Conservation (phyloP, 2,113 vertebrate genomes). For the Urocitellus parryii region DNA sequence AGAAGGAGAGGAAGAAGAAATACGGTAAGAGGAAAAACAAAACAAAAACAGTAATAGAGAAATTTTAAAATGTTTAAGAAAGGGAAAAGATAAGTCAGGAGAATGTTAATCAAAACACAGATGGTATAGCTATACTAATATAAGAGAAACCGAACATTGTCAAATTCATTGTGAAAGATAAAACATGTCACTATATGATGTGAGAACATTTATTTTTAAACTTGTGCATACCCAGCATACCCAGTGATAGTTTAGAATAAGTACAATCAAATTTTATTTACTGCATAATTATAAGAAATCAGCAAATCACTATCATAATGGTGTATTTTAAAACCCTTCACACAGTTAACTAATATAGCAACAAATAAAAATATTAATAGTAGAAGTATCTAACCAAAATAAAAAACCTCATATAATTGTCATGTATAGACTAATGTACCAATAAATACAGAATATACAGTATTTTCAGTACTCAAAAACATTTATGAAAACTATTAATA, state of each 20-base stretch:
- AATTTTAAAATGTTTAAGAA: not conserved
- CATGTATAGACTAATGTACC: not conserved
- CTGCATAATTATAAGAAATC: not conserved
- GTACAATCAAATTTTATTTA: not conserved
- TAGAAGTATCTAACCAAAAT: not conserved
- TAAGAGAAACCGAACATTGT: not conserved
- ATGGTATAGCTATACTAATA: not conserved
- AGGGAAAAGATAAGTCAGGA: not conserved
- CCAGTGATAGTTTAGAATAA: not conserved
- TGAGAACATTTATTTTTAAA: not conserved
- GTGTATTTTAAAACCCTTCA: not conserved
- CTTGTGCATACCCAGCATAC: not conserved
- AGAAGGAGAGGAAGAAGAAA: fast-evolving
- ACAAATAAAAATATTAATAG: not conserved
- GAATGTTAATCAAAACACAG: not conserved
- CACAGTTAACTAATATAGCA: not conserved
- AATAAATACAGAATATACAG: not conserved
- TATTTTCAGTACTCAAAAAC: not conserved
- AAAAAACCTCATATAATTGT: not conserved
- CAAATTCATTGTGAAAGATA: not conserved
- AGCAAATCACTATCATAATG: not conserved
- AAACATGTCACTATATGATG: not conserved
- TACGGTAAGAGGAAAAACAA: not conserved
- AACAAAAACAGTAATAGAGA: not conserved
- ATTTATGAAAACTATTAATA: not conserved